Evolutionary conservation across 2,888 invertebrate genomes (phyloP).

Genomic region (Drosophila lutescens): DNA sequence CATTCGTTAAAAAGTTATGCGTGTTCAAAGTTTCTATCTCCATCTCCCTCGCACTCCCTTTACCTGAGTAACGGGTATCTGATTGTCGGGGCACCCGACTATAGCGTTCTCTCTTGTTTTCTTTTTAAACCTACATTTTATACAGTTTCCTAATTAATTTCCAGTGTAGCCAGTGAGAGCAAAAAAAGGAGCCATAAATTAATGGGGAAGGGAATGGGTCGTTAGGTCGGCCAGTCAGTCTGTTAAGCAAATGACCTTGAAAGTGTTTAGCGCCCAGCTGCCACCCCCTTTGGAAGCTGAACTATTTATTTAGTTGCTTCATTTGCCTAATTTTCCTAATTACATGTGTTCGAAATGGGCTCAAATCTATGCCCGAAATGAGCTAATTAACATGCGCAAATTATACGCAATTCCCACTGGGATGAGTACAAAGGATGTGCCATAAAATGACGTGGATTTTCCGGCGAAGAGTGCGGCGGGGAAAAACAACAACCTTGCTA

Average conservation of each 20-base stretch:
- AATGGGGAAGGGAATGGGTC: not conserved
- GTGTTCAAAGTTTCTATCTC: no score
- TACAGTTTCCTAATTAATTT: not conserved
- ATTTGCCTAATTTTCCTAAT: conserved; percentile 71
- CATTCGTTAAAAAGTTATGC: no score
- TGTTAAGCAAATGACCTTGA: conserved; percentile 23
- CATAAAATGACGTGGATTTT: conserved; percentile 34
- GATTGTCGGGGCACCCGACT: no score
- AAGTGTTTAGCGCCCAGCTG: conserved; percentile 10
- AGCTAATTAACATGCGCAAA: conserved; percentile 72
- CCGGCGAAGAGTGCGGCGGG: conserved; percentile 22
- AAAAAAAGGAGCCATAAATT: not conserved
- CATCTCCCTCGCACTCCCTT: no score
- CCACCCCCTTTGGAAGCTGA: conserved; percentile 7
- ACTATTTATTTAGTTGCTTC: conserved; percentile 66
- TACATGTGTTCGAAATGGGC: conserved; percentile 46
- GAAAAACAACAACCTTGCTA: conserved; percentile 30
- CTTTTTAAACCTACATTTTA: no score
- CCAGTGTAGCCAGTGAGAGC: conserved; percentile 1
- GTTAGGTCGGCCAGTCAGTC: conserved; percentile 6
- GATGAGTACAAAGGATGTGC: conserved; percentile 45
- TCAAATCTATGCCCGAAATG: conserved; percentile 65
- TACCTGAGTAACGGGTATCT: no score
- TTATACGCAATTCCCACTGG: conserved; percentile 67
- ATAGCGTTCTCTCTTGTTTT: no score